Conservation (phyloP, 1,140 invertebrate genomes). For the Dendroctonus ponderosae region DNA sequence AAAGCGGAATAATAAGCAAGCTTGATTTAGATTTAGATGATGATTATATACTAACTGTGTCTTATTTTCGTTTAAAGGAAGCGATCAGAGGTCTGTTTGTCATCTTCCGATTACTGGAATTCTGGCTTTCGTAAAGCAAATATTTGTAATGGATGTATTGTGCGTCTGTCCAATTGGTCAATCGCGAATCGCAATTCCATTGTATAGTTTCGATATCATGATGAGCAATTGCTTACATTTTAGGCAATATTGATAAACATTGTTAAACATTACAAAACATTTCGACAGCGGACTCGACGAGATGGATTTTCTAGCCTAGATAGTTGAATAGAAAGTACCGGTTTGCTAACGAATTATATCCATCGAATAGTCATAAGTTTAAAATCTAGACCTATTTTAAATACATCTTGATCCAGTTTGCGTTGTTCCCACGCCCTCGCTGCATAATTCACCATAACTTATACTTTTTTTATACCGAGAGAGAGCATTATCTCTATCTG, state of each 20-base stretch:
- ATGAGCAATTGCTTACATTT: conserved; percentile 1
- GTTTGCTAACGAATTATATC: conserved; percentile 33
- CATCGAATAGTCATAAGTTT: conserved; percentile 32
- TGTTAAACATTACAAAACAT: conserved; percentile 18
- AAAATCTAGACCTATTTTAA: conserved; percentile 36
- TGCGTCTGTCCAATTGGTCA: too few relatives aligned
- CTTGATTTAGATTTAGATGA: too few relatives aligned
- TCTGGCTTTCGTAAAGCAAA: neutral
- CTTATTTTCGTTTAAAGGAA: too few relatives aligned
- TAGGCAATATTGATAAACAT: conserved; percentile 8
- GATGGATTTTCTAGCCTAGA: conserved; percentile 46
- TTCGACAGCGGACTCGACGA: conserved; percentile 17
- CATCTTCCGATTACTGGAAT: neutral
- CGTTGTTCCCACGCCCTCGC: conserved; percentile 37
- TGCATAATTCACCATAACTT: conserved; percentile 34
- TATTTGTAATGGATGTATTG: neutral
- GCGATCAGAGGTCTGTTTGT: neutral
- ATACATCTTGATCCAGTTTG: conserved; percentile 40
- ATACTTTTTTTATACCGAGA: conserved; percentile 31
- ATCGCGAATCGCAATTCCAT: too few relatives aligned
- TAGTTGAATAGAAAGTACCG: conserved; percentile 46
- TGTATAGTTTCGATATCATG: too few relatives aligned
- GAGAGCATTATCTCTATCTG: conserved; percentile 31
- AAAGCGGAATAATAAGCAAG: too few relatives aligned
- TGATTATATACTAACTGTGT: too few relatives aligned